Evolutionary conservation across 2,797 vertebrate species (phyloP), one percentile per base, ranked within the genome.

Genomic region (Pterois miles): DNA sequence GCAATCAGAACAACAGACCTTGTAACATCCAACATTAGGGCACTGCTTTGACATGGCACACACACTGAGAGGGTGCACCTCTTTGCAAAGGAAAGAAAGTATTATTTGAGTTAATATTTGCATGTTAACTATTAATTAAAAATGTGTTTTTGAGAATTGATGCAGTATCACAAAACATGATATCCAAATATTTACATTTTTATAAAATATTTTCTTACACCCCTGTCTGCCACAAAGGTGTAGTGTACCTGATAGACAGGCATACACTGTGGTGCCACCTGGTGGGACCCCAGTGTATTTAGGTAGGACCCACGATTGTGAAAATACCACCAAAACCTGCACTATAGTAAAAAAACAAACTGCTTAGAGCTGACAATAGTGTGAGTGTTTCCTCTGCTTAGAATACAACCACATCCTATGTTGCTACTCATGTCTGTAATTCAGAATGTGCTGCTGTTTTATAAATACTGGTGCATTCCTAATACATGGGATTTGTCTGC

Each of bases 401-500:
- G 6, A 23, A 23, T 4, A 31, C 1, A 59, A 5, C 16, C 2
- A 4, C 25, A 40, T 43, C 58, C 13, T 34, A 4, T 75, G 65
- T 65, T 38, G 29, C 23, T 4, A 1, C 67, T 23, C 6, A 6
- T 66, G 40, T 36, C 25, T 31, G 0, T 16, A 33, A 33, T 74
- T 72, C 43, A 76, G 27, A 76, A n/a, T 68, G 14, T 63, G 5
- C 31, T 71, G 31, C 58, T 14, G 38, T 64, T 70, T 34, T 76
- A 29, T 58, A 65, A 54, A 46, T 70, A 43, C 53, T 64, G 54
- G 18, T 65, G 40, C 36, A 46, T 23, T n/a, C 52, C 27, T 33
- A 50, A 53, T 64, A 58, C 60, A 72, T 67, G 18, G 59, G 69
- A 79, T 86, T 85, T 86, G 43, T 11, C 48, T 50, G 43, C 43